Percentiles rank a stretch among this genome's conserved stretches.
These are phyloP conservation scores for Zaprionus africanus DNA, from an alignment of 1,140 invertebrate genomes.

Conservation along the genomic window DNA sequence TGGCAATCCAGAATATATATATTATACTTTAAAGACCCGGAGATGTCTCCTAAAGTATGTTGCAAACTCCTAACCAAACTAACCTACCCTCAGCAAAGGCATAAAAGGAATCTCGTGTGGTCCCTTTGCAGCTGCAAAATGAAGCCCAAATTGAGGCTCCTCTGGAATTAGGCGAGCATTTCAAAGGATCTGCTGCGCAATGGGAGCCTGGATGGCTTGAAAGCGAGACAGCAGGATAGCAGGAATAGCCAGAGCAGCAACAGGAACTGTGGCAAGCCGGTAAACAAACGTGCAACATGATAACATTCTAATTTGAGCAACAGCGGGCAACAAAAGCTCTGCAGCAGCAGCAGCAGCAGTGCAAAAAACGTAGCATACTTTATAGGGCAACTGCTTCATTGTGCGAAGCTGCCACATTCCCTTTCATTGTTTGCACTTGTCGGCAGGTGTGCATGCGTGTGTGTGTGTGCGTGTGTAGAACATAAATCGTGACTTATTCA, in stretches of 20 bases:
- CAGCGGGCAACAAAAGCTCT: slow-evolving; percentile 24
- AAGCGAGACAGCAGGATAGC: neutral
- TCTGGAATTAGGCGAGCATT: slow-evolving; percentile 30
- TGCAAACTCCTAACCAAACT: too few species aligned
- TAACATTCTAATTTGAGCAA: slow-evolving; percentile 63
- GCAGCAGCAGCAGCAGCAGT: slow-evolving; percentile 15
- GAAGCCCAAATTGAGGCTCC: slow-evolving; percentile 37
- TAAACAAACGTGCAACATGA: slow-evolving; percentile 51
- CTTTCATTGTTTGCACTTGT: slow-evolving; percentile 34
- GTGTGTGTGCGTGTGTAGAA: slow-evolving; percentile 26
- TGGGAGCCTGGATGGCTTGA: neutral
- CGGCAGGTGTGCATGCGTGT: neutral
- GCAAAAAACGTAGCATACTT: slow-evolving; percentile 40
- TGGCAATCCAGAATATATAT: too few species aligned
- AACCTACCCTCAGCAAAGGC: too few species aligned
- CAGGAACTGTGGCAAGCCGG: slow-evolving; percentile 40
- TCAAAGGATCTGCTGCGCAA: slow-evolving; percentile 1
- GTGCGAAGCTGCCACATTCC: slow-evolving; percentile 4
- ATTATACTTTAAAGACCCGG: too few species aligned
- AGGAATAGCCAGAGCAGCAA: neutral
- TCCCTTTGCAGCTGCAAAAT: slow-evolving; percentile 31
- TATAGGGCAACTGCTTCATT: slow-evolving; percentile 27
- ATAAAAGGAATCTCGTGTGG: neutral
- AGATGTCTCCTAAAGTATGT: too few species aligned
- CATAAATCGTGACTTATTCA: slow-evolving; percentile 57